phyloP scores from a whole-genome alignment of 1,140 invertebrate species.

The Nasonia giraulti region DNA sequence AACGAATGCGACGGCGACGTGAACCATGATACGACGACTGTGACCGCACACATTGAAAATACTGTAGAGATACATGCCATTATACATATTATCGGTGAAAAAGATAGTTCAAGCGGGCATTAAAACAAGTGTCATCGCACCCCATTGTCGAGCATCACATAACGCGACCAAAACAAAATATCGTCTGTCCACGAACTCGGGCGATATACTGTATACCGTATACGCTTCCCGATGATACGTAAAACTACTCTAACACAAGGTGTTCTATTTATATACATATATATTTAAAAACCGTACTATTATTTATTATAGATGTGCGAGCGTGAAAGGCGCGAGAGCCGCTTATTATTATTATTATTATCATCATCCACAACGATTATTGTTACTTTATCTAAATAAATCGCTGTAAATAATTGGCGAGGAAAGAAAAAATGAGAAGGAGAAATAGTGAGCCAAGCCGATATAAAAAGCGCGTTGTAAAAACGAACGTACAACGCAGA shows the following conservation, averaged over 20 bases:
- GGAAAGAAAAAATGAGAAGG: background rate
- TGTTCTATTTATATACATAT: constrained; percentile 12
- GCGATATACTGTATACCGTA: background rate
- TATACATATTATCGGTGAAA: too few relatives aligned
- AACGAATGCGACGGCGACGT: constrained; percentile 42
- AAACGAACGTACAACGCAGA: background rate
- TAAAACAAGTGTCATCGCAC: too few relatives aligned
- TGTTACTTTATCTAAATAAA: background rate
- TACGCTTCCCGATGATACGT: background rate
- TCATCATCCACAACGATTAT: background rate
- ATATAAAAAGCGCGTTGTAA: background rate
- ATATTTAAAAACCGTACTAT: background rate
- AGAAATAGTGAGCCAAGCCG: background rate
- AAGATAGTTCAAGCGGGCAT: too few relatives aligned
- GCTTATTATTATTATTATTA: too few relatives aligned
- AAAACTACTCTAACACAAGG: background rate
- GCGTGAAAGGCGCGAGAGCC: background rate
- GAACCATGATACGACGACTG: background rate
- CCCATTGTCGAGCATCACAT: too few relatives aligned
- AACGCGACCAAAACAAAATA: too few relatives aligned
- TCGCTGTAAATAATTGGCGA: background rate
- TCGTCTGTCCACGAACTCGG: too few relatives aligned
- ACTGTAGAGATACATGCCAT: too few relatives aligned
- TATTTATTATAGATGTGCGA: constrained; percentile 11
- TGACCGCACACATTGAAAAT: background rate